Conservation (phyloP, 2,797 vertebrate genomes). For the Falco concolor region DNA sequence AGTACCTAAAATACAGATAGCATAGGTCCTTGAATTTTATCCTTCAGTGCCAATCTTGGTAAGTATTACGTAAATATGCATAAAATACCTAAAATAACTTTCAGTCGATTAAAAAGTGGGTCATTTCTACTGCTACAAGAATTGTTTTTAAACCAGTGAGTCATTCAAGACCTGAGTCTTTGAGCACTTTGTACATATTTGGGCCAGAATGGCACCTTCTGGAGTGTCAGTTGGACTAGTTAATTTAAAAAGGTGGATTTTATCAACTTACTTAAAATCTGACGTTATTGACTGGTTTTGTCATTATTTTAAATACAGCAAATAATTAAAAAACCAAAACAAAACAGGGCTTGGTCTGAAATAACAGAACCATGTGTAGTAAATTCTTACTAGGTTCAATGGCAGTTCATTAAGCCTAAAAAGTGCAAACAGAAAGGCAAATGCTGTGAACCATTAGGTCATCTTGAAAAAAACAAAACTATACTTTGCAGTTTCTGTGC, state of each 20-base stretch:
- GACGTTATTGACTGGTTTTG: background rate
- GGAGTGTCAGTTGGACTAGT: background rate
- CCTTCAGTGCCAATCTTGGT: background rate
- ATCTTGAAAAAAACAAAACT: background rate
- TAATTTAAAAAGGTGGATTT: background rate
- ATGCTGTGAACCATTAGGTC: background rate
- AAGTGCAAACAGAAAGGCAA: background rate
- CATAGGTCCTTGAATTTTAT: constrained; percentile 34
- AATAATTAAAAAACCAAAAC: background rate
- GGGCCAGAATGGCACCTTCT: background rate
- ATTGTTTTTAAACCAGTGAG: constrained; percentile 59
- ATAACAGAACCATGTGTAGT: background rate
- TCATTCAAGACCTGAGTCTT: constrained; percentile 10
- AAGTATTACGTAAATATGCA: constrained; percentile 45
- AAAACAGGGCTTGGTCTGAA: background rate
- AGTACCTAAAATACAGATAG: background rate
- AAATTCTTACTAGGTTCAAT: background rate
- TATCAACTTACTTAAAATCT: background rate
- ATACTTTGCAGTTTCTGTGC: background rate
- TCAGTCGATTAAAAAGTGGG: constrained; percentile 46
- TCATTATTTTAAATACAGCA: background rate
- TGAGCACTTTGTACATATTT: background rate
- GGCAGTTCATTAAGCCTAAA: background rate
- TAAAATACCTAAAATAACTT: constrained; percentile 54
- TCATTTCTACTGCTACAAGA: constrained; percentile 29